Evolutionary conservation across 2,888 invertebrate species (phyloP).

Genomic region (Cloeon dipterum): DNA sequence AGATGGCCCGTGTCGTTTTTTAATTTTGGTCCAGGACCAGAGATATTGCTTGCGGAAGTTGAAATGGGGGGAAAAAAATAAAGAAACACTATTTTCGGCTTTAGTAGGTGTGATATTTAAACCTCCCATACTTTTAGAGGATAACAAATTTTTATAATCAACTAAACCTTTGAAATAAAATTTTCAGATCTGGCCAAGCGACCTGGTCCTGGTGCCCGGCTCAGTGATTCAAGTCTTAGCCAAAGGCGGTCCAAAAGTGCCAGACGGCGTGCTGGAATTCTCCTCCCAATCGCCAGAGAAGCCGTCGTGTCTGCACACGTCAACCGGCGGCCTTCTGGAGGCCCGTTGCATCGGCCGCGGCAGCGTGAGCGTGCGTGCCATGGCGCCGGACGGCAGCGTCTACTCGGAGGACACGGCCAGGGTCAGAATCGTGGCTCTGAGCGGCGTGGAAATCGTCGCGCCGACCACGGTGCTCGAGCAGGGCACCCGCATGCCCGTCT

Average conservation of each 20-base stretch:
- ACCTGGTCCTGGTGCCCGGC: background rate
- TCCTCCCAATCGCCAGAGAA: background rate
- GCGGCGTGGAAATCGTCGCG: background rate
- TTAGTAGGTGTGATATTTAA: too few species aligned
- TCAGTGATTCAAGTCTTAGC: background rate
- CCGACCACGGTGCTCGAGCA: background rate
- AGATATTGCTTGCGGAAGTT: too few species aligned
- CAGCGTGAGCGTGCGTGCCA: background rate
- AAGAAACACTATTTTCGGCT: too few species aligned
- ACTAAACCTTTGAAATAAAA: too few species aligned
- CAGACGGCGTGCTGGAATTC: background rate
- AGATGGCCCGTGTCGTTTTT: too few species aligned
- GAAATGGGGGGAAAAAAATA: too few species aligned
- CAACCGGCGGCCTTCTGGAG: background rate
- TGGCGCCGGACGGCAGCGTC: background rate
- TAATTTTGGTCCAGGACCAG: too few species aligned
- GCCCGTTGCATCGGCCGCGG: background rate
- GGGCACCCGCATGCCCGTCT: slow-evolving; percentile 1
- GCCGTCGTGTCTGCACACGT: background rate
- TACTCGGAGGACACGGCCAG: background rate
- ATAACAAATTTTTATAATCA: too few species aligned
- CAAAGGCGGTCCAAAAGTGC: background rate
- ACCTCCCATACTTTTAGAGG: too few species aligned
- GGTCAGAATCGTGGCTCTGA: background rate
- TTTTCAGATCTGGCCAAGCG: background rate